phyloP scores from a whole-genome alignment of 2,888 invertebrate genomes.

The Alloscopus bannaensis region DNA sequence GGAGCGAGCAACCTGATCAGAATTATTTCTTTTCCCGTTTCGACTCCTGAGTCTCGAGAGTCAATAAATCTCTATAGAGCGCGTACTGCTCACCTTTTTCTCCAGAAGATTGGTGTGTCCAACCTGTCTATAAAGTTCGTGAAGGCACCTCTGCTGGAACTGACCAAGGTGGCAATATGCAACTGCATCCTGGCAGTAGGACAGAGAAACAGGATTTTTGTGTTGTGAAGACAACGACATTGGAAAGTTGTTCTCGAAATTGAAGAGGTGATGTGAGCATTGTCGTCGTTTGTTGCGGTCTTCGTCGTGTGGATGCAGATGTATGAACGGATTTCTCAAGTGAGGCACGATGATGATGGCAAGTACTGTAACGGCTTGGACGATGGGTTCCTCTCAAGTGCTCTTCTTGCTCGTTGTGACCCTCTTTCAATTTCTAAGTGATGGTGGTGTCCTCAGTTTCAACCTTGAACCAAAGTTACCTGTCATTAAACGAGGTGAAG shows the following conservation, averaged over 20 bases:
- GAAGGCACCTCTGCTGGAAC: too few species aligned
- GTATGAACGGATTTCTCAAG: constrained; percentile 29
- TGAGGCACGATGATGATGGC: constrained; percentile 46
- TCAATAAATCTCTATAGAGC: constrained; percentile 63
- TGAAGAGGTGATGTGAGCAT: neutral
- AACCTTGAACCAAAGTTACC: constrained; percentile 88
- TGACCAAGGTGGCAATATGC: too few species aligned
- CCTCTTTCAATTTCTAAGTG: constrained; percentile 65
- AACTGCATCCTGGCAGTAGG: too few species aligned
- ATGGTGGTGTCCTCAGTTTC: constrained; percentile 76
- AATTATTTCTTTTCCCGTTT: constrained; percentile 41
- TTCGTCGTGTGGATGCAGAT: constrained; percentile 16
- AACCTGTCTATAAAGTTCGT: too few species aligned
- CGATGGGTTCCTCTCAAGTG: constrained; percentile 70
- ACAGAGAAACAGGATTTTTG: too few species aligned
- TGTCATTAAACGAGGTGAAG: constrained; percentile 82
- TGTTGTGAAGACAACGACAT: constrained; percentile 32
- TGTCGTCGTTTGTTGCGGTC: neutral
- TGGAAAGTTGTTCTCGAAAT: constrained; percentile 6
- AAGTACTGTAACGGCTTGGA: constrained; percentile 52
- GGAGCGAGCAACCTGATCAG: constrained; percentile 1
- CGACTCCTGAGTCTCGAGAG: constrained; percentile 44
- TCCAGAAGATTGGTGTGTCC: too few species aligned
- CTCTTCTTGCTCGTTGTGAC: constrained; percentile 61
- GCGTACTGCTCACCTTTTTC: constrained; percentile 16